Conservation (phyloP, 2,113 vertebrate genomes). For the Sylvietta virens region DNA sequence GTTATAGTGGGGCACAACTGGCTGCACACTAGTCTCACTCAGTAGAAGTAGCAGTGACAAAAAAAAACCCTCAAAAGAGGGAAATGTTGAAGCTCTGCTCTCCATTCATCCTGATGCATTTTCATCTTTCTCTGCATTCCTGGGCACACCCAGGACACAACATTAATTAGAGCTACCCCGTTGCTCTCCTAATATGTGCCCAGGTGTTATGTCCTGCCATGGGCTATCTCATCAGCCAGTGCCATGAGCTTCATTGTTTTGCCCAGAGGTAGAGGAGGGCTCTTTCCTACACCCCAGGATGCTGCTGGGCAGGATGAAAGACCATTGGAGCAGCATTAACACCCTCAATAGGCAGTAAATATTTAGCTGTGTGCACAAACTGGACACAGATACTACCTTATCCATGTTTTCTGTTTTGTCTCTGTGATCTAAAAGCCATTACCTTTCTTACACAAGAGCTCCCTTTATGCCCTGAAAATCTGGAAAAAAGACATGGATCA, state of each 20-base stretch:
- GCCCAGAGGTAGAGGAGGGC: not conserved
- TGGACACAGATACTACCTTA: not conserved
- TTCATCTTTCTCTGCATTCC: not conserved
- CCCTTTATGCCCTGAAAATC: not conserved
- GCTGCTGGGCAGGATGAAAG: not conserved
- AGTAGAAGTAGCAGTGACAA: not conserved
- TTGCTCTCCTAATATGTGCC: not conserved
- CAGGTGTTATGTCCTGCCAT: not conserved
- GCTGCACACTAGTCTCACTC: not conserved
- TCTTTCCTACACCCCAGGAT: not conserved
- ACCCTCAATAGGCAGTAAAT: not conserved
- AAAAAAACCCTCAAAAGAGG: not conserved
- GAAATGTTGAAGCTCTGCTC: not conserved
- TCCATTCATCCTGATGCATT: not conserved
- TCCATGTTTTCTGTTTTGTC: not conserved
- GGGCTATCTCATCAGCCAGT: not conserved
- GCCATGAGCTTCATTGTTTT: not conserved
- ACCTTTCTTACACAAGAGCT: not conserved
- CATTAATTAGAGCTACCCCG: not conserved
- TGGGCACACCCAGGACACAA: not conserved
- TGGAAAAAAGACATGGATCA: not conserved
- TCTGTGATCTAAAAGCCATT: not conserved
- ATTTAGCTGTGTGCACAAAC: not conserved
- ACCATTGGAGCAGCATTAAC: not conserved
- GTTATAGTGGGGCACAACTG: not conserved